These are phyloP conservation scores for Taurulus bubalis DNA, from an alignment of 2,113 vertebrate genomes.

Conservation along the genomic window DNA sequence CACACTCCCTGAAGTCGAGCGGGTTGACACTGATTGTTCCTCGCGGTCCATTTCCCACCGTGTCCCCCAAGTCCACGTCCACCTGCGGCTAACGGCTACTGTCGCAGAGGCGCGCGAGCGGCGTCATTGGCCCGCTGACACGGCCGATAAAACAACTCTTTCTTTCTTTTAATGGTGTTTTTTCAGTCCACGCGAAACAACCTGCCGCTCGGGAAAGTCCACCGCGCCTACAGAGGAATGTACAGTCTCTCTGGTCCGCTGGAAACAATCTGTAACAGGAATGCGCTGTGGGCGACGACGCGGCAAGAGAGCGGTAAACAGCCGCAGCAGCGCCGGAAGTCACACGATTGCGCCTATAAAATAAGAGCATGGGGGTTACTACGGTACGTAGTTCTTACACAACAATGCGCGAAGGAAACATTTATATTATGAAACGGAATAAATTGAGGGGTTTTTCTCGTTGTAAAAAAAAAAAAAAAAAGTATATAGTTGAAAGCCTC, in stretches of 20 bases:
- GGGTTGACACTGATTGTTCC: slow-evolving; percentile 20
- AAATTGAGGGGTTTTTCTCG: too few relatives aligned
- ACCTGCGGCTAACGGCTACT: slow-evolving; percentile 20
- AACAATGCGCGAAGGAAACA: background rate
- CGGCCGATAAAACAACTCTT: background rate
- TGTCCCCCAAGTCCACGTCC: background rate
- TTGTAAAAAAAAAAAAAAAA: background rate
- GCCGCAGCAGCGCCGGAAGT: slow-evolving; percentile 48
- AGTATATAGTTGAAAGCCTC: background rate
- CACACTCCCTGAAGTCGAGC: slow-evolving; percentile 43
- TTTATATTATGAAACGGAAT: background rate
- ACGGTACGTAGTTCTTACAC: background rate
- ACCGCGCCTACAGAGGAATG: slow-evolving; percentile 67
- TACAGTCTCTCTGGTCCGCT: slow-evolving; percentile 21
- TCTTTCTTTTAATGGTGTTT: background rate
- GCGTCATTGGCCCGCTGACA: background rate
- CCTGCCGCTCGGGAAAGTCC: slow-evolving; percentile 42
- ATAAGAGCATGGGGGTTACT: slow-evolving; percentile 30
- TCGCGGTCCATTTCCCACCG: slow-evolving; percentile 50
- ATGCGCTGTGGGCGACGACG: slow-evolving; percentile 53
- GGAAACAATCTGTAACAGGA: slow-evolving; percentile 41
- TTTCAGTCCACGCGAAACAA: slow-evolving; percentile 6
- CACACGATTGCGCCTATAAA: rapidly evolving
- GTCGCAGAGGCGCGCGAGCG: background rate
- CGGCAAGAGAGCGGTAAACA: slow-evolving; percentile 4